Conservation (phyloP, 2,888 invertebrate species). For the Buathra laborator region DNA sequence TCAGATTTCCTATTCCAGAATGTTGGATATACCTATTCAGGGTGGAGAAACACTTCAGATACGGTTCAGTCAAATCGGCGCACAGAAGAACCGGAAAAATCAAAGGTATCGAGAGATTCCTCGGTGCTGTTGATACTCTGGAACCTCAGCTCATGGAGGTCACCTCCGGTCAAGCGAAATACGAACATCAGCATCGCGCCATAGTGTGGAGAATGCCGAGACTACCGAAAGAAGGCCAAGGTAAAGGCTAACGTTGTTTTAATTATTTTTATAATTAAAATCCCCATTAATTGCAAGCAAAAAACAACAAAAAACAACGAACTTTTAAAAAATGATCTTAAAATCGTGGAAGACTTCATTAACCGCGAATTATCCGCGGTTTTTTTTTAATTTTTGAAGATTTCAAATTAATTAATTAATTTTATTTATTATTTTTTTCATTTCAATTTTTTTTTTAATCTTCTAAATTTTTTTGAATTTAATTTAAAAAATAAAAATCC, state of each 20-base stretch:
- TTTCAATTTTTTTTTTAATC: no score
- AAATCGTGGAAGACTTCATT: no score
- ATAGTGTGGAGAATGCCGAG: conserved; percentile 99
- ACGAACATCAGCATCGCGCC: conserved; percentile 98
- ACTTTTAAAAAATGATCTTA: no score
- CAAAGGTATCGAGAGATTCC: conserved; percentile 96
- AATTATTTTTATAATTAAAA: conserved; percentile 1
- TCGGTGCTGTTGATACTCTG: conserved; percentile 95
- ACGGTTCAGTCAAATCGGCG: conserved; percentile 84
- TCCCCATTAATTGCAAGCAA: no score
- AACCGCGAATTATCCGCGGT: no score
- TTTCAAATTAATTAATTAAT: no score
- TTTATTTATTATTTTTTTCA: no score
- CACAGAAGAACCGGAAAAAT: conserved; percentile 93
- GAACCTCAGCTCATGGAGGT: conserved; percentile 98
- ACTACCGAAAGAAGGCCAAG: conserved; percentile 99
- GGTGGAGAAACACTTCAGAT: conserved; percentile 97
- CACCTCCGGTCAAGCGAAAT: conserved; percentile 98
- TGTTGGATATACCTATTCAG: conserved; percentile 99
- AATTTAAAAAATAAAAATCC: not conserved
- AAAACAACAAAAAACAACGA: no score
- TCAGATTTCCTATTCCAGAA: conserved; percentile 98
- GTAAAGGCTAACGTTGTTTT: conserved; percentile 85
- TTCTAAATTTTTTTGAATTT: conserved; percentile 39
- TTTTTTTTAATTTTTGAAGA: no score